phyloP scores from a whole-genome alignment of 2,797 vertebrate genomes.

The Hippopotamyrus pictus region DNA sequence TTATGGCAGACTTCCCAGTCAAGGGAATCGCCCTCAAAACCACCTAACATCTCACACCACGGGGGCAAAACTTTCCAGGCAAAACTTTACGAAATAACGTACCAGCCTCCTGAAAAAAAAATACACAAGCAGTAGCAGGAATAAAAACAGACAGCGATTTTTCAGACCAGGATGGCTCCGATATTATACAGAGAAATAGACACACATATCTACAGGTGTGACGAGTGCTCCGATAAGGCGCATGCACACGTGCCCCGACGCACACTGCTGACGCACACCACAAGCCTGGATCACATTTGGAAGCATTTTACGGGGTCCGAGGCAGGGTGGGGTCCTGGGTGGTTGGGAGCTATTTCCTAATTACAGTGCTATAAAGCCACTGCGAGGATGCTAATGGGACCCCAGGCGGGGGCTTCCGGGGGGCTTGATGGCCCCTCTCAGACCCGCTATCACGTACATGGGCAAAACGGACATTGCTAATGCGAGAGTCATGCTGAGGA shows the following conservation, averaged over 20 bases:
- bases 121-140: background rate
- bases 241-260: background rate
- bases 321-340: slow-evolving; percentile 25
- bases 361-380: slow-evolving; percentile 54
- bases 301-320: slow-evolving; percentile 51
- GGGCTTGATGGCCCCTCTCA: background rate
- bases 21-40: slow-evolving; percentile 1
- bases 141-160: background rate
- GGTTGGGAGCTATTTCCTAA: slow-evolving; percentile 46
- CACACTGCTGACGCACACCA: slow-evolving; percentile 14
- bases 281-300: slow-evolving; percentile 45
- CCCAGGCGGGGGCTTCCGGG: background rate
- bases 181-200: background rate
- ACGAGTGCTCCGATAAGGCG: background rate
- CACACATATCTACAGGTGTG: background rate
- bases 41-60: slow-evolving; percentile 1
- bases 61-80: background rate
- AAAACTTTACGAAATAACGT: background rate
- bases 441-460: background rate
- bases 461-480: background rate
- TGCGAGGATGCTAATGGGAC: slow-evolving; percentile 49
- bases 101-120: background rate
- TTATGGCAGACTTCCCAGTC: background rate
- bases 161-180: background rate
- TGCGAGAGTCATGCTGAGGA: background rate